Percentiles rank a stretch among this genome's conserved stretches.
Evolutionary conservation across 2,113 vertebrate species (phyloP).

Genomic region (Callipepla squamata): DNA sequence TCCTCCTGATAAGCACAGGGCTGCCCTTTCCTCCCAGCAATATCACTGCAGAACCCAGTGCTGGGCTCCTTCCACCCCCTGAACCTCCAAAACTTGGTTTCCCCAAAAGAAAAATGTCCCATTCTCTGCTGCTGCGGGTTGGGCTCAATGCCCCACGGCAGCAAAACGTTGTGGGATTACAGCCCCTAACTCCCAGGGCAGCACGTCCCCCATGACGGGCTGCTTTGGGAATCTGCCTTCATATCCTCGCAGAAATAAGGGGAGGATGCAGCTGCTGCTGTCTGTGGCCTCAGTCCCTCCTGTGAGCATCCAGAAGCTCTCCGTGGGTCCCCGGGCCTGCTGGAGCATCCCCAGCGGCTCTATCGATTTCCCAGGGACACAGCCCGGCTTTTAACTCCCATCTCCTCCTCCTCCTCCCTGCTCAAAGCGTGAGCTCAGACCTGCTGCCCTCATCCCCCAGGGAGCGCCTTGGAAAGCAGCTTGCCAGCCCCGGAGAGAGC

Average conservation of each 20-base stretch:
- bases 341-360: background rate
- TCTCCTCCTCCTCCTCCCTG: background rate
- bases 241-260: background rate
- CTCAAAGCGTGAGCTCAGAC: slow-evolving; percentile 8
- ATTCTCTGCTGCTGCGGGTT: rapidly evolving
- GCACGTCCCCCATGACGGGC: background rate
- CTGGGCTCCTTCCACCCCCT: background rate
- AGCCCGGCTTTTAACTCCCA: slow-evolving; percentile 21
- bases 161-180: background rate
- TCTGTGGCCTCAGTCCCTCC: background rate
- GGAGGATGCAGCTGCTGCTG: background rate
- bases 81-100: background rate
- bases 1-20: rapidly evolving
- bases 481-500: background rate
- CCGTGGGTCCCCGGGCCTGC: background rate
- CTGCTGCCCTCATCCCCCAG: slow-evolving; percentile 17
- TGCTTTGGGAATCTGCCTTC: rapidly evolving
- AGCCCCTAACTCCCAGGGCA: background rate
- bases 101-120: background rate
- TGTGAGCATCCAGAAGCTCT: slow-evolving; percentile 14
- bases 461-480: slow-evolving; percentile 47
- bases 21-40: background rate
- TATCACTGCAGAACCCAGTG: background rate
- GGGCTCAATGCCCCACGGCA: background rate
- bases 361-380: slow-evolving; percentile 30